Percentiles rank a stretch among this genome's conserved stretches.
phyloP scores from a whole-genome alignment of 2,113 vertebrate species.

The Brienomyrus brachyistius region DNA sequence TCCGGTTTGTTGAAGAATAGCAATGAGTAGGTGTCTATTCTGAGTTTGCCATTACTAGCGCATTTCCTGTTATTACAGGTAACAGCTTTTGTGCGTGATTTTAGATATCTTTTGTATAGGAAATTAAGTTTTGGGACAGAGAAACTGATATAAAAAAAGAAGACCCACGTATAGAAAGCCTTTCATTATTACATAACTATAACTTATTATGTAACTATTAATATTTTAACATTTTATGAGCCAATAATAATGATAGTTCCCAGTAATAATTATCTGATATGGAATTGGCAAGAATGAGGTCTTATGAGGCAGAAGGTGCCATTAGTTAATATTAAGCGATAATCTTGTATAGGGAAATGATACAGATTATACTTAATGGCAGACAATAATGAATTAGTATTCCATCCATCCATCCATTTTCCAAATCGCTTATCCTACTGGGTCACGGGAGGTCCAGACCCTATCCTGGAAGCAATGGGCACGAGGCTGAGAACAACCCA shows the following conservation, averaged over 20 bases:
- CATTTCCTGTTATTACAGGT: not conserved
- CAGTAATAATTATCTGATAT: not conserved
- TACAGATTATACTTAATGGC: not conserved
- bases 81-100: not conserved
- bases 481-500: no score
- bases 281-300: not conserved
- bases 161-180: not conserved
- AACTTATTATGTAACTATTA: not conserved
- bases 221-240: not conserved
- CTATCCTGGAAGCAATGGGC: no score
- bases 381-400: not conserved
- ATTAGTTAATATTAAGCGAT: not conserved
- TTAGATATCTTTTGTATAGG: not conserved
- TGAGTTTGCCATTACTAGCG: not conserved
- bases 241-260: not conserved
- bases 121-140: not conserved
- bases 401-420: no score
- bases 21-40: not conserved
- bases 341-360: not conserved
- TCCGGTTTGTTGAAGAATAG: not conserved
- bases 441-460: no score
- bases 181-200: not conserved
- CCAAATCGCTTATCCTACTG: no score
- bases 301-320: not conserved
- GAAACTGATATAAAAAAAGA: not conserved